Base-by-base conservation (phyloP, 2,113 vertebrate genomes). In the Dendrocopos noguchii region DNA sequence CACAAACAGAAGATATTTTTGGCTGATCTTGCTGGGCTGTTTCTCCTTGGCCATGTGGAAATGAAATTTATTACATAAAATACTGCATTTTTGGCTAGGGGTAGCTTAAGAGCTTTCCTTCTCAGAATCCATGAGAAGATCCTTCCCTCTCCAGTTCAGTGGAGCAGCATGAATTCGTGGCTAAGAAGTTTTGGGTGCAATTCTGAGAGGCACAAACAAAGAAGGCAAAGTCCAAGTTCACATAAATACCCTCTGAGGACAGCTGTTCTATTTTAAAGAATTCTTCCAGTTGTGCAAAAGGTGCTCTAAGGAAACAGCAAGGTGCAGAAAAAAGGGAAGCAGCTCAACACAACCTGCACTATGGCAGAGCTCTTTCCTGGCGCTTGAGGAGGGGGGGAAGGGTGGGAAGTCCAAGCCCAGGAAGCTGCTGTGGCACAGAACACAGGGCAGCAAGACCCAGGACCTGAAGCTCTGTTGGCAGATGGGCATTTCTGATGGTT, bases 231-330 rank as follows among this genome's bases (percentile, higher is more conserved):
- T 46, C 70, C 39, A 44, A 61, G n/a, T 86, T 86, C 70, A 78
- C 1, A 1, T 70, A 87, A 75, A 91, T 73, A 88, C 24, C 57
- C 59, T 75, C 94, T 57, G 14, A 59, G 65, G 63, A 36, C 50
- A 86, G 88, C 34, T 80, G 47, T 81, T 88, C 4, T 86, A 71
- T 91, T 93, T 88, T 44, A 63, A 20, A 39, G 27, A 53, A 90
- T 66, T 78, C 77, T 92, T 86, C 77, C 83, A 93, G 70, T 57
- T 80, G 74, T 76, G 74, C 57, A 76, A 89, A 95, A 94, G 80
- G 88, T 95, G 85, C 25, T 83, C 57, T 86, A 70, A 90, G 68
- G 57, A 92, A 92, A 67, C 66, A 81, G 29, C 60, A 73, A 0
- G 1, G 11, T 29, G 76, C 64, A 67, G 68, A 82, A 84, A 44